phyloP scores from a whole-genome alignment of 2,113 vertebrate genomes.

The Bubo blakistoni region DNA sequence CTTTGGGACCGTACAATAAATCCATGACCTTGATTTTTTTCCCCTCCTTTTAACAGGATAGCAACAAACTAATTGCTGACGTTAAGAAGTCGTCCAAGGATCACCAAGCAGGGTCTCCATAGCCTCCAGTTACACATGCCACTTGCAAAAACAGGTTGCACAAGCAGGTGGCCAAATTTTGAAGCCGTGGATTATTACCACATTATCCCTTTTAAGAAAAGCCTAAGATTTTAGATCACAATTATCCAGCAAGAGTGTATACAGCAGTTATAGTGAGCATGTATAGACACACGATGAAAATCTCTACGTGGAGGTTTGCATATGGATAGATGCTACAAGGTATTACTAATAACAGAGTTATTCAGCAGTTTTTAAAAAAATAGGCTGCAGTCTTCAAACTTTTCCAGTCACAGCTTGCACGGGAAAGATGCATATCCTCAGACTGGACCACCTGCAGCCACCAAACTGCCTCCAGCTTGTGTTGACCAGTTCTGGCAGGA shows the following conservation, averaged over 20 bases:
- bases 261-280: rapidly evolving
- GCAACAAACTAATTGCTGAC: rapidly evolving
- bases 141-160: not conserved
- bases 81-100: not conserved
- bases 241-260: rapidly evolving
- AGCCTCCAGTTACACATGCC: rapidly evolving
- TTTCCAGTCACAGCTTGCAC: rapidly evolving
- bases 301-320: rapidly evolving
- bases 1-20: not conserved
- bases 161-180: not conserved
- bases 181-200: not conserved
- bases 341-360: rapidly evolving
- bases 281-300: rapidly evolving
- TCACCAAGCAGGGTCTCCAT: rapidly evolving
- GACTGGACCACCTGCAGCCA: not conserved
- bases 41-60: rapidly evolving
- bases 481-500: rapidly evolving
- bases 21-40: rapidly evolving
- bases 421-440: rapidly evolving
- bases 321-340: rapidly evolving
- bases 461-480: rapidly evolving
- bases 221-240: not conserved
- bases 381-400: rapidly evolving
- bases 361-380: too few relatives aligned
- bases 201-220: not conserved